These are phyloP conservation scores for Sceloporus tristichus DNA, from an alignment of 2,113 vertebrate genomes.

Conservation along the genomic window DNA sequence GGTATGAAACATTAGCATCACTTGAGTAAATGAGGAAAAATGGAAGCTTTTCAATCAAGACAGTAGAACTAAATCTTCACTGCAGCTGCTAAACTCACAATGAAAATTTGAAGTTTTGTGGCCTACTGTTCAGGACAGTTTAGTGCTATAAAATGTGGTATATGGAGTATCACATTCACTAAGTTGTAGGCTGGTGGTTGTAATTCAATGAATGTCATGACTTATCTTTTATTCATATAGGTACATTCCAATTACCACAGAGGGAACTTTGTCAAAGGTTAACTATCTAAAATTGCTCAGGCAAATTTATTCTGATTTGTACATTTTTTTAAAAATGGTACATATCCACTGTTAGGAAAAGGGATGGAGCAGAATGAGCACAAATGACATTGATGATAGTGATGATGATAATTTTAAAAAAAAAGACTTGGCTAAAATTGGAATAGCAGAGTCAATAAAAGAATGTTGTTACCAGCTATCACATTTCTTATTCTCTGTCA, in stretches of 20 bases:
- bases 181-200: slow-evolving; percentile 81
- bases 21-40: neutral
- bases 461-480: neutral
- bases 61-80: slow-evolving; percentile 51
- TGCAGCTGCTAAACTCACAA: slow-evolving; percentile 46
- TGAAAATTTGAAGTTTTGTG: slow-evolving; percentile 49
- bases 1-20: neutral
- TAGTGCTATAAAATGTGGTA: slow-evolving; percentile 70
- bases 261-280: slow-evolving; percentile 85
- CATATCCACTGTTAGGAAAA: slow-evolving; percentile 70
- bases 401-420: neutral
- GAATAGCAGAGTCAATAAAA: neutral
- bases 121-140: slow-evolving; percentile 68
- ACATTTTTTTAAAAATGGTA: slow-evolving; percentile 74
- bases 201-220: slow-evolving; percentile 82
- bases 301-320: slow-evolving; percentile 87
- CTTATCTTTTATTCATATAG: slow-evolving; percentile 88
- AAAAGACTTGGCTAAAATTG: neutral
- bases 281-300: slow-evolving; percentile 85
- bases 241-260: slow-evolving; percentile 82
- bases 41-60: neutral
- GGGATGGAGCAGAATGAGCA: slow-evolving; percentile 39
- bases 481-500: neutral
- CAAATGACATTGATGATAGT: slow-evolving; percentile 42
- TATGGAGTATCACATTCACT: slow-evolving; percentile 72